Conservation (phyloP, 2,797 vertebrate species). For the Helarctos malayanus region DNA sequence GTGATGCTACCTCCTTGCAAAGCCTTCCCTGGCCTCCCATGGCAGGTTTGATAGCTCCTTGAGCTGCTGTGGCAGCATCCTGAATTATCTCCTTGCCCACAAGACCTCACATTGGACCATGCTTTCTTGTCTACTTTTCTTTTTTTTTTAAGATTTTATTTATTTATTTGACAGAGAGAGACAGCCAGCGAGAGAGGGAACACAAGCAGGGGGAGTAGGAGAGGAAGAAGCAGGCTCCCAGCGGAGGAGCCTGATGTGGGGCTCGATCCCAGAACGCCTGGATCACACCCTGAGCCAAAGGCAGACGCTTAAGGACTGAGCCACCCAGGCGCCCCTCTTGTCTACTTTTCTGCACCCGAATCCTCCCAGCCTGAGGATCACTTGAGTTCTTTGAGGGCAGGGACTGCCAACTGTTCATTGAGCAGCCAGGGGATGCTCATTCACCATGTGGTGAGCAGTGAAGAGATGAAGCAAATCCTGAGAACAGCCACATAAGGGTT, state of each 20-base stretch:
- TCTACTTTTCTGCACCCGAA: too few relatives aligned
- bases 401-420: background rate
- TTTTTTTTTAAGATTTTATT: too few relatives aligned
- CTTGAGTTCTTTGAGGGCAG: background rate
- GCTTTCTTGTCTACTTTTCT: background rate
- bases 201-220: too few relatives aligned
- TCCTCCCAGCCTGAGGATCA: too few relatives aligned
- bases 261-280: too few relatives aligned
- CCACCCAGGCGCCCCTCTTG: background rate
- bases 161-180: too few relatives aligned
- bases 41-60: background rate
- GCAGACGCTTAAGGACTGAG: too few relatives aligned
- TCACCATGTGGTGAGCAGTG: rapidly evolving
- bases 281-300: too few relatives aligned
- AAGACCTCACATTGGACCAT: background rate
- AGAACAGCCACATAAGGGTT: background rate
- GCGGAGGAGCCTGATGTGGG: too few relatives aligned
- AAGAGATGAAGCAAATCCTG: background rate
- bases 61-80: background rate
- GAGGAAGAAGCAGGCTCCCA: too few relatives aligned
- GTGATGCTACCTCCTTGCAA: background rate
- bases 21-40: background rate
- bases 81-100: too few relatives aligned
- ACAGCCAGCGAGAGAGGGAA: too few relatives aligned
- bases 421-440: background rate